Evolutionary conservation across 2,888 invertebrate species (phyloP).

Genomic region (Epinotia nisella): DNA sequence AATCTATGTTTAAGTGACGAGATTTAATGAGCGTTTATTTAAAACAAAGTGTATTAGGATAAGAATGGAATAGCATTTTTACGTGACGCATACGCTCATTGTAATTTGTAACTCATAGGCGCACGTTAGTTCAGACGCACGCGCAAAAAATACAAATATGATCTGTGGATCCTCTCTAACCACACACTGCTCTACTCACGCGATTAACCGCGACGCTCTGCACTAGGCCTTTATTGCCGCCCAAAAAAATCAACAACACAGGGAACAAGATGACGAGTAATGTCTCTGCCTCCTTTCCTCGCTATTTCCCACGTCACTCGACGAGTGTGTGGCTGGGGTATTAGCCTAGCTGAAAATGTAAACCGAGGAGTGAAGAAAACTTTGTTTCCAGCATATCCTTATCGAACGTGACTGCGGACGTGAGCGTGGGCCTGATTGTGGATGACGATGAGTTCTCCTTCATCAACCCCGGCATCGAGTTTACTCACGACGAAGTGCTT

Average conservation of each 20-base stretch:
- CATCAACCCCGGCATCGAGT: slow-evolving; percentile 83
- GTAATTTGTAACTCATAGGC: neutral
- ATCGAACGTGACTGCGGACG: slow-evolving; percentile 82
- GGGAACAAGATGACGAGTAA: too few species aligned
- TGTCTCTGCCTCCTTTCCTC: too few species aligned
- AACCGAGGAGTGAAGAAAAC: neutral
- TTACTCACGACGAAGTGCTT: slow-evolving; percentile 80
- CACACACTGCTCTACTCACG: too few species aligned
- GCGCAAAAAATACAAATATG: neutral
- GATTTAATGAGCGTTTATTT: neutral
- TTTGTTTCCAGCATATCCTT: slow-evolving; percentile 77
- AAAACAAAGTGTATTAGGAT: neutral
- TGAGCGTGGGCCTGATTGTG: slow-evolving; percentile 82
- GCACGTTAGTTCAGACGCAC: neutral
- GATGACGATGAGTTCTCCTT: slow-evolving; percentile 84
- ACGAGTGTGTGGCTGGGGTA: too few species aligned
- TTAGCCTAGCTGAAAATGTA: neutral
- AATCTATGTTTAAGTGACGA: neutral
- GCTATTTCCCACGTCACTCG: too few species aligned
- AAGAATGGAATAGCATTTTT: neutral
- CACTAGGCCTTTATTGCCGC: too few species aligned
- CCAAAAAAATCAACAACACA: too few species aligned
- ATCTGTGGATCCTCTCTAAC: too few species aligned
- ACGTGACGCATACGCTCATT: neutral
- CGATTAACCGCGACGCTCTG: too few species aligned